Percentiles rank a stretch among this genome's conserved stretches.
phyloP scores from a whole-genome alignment of 2,888 invertebrate genomes.

The Polydrusus tereticollis region DNA sequence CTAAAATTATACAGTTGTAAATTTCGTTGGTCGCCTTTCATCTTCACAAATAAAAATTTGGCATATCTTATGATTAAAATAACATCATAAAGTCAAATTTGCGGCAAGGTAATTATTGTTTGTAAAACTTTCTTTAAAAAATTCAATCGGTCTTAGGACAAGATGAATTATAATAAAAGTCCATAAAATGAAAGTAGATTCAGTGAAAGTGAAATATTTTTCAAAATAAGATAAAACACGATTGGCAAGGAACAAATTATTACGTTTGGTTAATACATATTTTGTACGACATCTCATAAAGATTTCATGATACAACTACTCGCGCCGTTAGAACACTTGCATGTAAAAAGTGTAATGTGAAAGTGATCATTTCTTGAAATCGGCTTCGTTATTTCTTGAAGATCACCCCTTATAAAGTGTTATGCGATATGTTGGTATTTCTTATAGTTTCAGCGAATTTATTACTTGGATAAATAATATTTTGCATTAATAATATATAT shows the following conservation, averaged over 20 bases:
- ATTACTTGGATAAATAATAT: not conserved
- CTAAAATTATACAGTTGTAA: not conserved
- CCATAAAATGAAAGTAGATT: constrained; percentile 24
- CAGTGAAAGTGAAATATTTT: constrained; percentile 27
- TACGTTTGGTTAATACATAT: not conserved
- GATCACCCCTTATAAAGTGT: constrained; percentile 20
- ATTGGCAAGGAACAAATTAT: not conserved
- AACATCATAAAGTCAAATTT: not conserved
- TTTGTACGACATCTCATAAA: not conserved
- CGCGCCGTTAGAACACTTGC: not conserved
- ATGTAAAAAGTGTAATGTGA: constrained; percentile 7
- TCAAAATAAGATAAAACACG: constrained; percentile 29
- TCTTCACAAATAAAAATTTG: constrained; percentile 2
- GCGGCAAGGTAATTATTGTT: not conserved
- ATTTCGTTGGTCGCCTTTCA: not conserved
- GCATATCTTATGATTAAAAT: not conserved
- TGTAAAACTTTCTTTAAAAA: constrained; percentile 4
- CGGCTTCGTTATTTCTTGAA: constrained; percentile 12
- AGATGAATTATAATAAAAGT: constrained; percentile 1
- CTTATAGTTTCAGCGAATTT: not conserved
- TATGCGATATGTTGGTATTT: constrained; percentile 10
- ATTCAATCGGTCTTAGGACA: not conserved
- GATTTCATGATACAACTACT: not conserved
- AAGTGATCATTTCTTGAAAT: constrained; percentile 19
- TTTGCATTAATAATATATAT: not conserved